Evolutionary conservation across 2,888 invertebrate species (phyloP), one percentile per base, ranked within the genome.

Genomic region (Athetis lepigone): DNA sequence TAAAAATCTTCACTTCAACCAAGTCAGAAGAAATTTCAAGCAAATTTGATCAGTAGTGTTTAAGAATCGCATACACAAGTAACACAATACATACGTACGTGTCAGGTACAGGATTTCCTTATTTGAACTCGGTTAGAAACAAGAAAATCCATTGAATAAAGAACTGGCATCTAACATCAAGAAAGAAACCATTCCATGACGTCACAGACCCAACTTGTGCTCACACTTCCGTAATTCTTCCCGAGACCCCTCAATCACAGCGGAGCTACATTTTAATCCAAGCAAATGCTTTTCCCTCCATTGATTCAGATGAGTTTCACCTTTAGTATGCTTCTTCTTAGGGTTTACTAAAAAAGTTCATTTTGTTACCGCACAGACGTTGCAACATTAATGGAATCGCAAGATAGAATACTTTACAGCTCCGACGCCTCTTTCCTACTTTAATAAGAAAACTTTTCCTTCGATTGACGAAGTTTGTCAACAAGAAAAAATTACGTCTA

Each of bases 361-460:
- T 57, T 66, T 37, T 40, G 43, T 63, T 62, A 51, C 58, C 42
- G 47, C 43, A 37, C 51, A 25, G 37, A 49, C 63, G 70, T 68
- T 82, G 80, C 83, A 81, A 79, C 67, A 78, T 83, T 81, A 83
- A 85, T 80, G 75, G 76, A 73, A 77, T 76, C 77, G 67, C 70
- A 80, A 79, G 80, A 81, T 78, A 79, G 79, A 84, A 81, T 77
- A 39, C 56, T 65, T 70, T 69, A 75, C 67, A 47, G 65, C 70
- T 39, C 47, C 18, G 63, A 29, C 60, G 70, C 62, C 70, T 74
- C 76, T 69, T 70, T 67, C 73, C 75, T 75, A 84, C 80, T 87
- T 86, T 88, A 88, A 89, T 86, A 85, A 84, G 88, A 87, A 88
- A 89, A 88, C 79, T 89, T 89, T 82, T 63, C 62, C 71, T 86